These are phyloP conservation scores for Tridacna crocea DNA, from an alignment of 2,888 invertebrate species.

Conservation along the genomic window DNA sequence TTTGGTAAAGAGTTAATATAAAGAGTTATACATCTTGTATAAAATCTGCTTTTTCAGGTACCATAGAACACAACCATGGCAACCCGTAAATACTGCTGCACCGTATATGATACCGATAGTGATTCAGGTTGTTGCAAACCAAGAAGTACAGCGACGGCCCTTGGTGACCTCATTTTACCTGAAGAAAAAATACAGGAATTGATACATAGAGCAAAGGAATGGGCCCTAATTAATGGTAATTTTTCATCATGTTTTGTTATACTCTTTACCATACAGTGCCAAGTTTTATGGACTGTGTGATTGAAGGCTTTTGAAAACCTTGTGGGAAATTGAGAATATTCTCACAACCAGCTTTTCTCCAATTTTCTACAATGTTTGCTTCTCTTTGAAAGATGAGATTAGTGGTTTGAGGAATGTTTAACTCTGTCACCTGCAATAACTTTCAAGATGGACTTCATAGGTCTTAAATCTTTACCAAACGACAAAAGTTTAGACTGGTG, in stretches of 20 bases:
- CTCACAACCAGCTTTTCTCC: background rate
- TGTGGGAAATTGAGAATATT: background rate
- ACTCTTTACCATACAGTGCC: background rate
- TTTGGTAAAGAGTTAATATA: background rate
- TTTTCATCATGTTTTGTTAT: background rate
- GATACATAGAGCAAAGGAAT: conserved; percentile 56
- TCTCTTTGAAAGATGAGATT: too few relatives aligned
- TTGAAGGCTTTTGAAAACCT: background rate
- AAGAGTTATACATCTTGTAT: background rate
- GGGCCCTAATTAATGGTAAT: conserved; percentile 65
- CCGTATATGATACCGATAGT: too few relatives aligned
- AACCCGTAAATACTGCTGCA: background rate
- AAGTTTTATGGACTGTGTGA: background rate
- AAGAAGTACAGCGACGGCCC: conserved; percentile 47
- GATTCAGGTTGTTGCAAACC: background rate
- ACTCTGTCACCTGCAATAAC: too few relatives aligned
- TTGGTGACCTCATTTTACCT: conserved; percentile 32
- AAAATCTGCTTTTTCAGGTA: background rate
- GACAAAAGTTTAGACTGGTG: too few relatives aligned
- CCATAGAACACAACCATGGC: background rate
- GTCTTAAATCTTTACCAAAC: too few relatives aligned
- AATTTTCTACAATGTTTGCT: background rate
- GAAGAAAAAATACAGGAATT: conserved; percentile 44
- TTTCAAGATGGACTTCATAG: too few relatives aligned
- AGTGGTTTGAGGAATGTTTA: too few relatives aligned